phyloP scores from a whole-genome alignment of 2,888 invertebrate genomes.

The Drosophila borealis region DNA sequence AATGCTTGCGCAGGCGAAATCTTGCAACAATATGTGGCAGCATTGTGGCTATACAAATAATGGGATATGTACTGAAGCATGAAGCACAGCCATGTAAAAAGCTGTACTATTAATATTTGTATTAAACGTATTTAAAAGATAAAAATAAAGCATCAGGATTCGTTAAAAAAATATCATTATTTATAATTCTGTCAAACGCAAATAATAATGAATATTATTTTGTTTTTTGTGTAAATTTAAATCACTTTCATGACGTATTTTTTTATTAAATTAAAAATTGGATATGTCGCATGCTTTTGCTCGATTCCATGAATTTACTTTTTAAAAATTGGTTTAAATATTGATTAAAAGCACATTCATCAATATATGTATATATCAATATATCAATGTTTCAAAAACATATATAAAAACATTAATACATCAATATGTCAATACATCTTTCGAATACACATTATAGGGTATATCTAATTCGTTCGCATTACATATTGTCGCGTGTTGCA shows the following conservation, averaged over 20 bases:
- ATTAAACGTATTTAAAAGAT: neutral
- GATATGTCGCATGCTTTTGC: neutral
- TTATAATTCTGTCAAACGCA: constrained; percentile 8
- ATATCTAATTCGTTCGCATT: constrained; percentile 7
- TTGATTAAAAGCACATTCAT: neutral
- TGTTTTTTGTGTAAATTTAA: neutral
- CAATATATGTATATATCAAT: too few species aligned
- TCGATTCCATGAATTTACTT: neutral
- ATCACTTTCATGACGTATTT: neutral
- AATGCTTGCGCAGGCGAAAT: constrained; percentile 31
- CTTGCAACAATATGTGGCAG: constrained; percentile 14
- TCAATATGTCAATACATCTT: too few species aligned
- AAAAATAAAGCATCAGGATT: neutral
- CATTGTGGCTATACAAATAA: neutral
- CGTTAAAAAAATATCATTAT: neutral
- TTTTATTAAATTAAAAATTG: neutral
- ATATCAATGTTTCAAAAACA: too few species aligned
- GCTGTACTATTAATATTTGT: constrained; percentile 1
- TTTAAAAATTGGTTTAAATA: constrained; percentile 6
- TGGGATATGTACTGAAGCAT: too few species aligned
- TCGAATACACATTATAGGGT: constrained; percentile 1
- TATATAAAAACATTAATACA: too few species aligned
- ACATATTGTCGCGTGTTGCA: constrained; percentile 4
- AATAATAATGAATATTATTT: neutral
- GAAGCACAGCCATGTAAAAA: neutral